phyloP scores from a whole-genome alignment of 2,113 vertebrate genomes.

The Saguinus midas region DNA sequence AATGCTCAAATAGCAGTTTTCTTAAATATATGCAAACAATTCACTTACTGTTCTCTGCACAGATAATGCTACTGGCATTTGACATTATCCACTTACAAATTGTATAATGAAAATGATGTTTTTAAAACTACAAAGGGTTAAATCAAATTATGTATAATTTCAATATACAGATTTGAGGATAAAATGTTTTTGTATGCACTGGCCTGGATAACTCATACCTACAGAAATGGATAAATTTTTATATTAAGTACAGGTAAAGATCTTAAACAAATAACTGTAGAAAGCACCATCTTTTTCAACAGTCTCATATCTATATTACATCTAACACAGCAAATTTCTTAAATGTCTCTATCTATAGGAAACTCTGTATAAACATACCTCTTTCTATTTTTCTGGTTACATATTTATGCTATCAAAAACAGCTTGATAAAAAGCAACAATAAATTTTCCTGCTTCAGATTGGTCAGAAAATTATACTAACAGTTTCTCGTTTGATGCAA shows the following conservation, averaged over 20 bases:
- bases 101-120: background rate
- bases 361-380: background rate
- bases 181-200: background rate
- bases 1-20: background rate
- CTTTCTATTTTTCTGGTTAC: background rate
- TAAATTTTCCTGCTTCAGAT: background rate
- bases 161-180: background rate
- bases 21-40: slow-evolving; percentile 2
- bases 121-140: background rate
- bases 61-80: background rate
- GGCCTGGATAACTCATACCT: background rate
- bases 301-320: background rate
- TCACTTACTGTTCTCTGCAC: background rate
- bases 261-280: background rate
- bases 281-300: background rate
- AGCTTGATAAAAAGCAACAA: background rate
- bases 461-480: background rate
- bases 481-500: background rate
- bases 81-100: background rate
- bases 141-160: background rate
- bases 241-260: background rate
- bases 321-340: background rate
- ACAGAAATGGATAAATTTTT: background rate
- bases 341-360: background rate
- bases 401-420: background rate